Evolutionary conservation across 2,113 vertebrate genomes (phyloP).

Genomic region (Polypterus bichir): DNA sequence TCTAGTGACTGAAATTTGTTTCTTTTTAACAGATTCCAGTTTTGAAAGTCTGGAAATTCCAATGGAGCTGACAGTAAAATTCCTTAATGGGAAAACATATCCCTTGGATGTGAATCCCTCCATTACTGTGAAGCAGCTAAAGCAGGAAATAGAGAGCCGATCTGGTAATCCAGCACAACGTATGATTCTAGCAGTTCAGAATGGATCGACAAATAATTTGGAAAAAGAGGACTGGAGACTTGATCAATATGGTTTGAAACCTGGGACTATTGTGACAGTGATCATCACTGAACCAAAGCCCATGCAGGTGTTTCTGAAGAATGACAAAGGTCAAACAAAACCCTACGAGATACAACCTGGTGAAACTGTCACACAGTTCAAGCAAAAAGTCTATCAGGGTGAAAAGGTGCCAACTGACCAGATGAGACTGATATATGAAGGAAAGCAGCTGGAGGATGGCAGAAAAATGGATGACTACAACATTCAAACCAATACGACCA

Average conservation of each 20-base stretch:
- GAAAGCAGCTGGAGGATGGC: not conserved
- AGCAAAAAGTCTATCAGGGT: not conserved
- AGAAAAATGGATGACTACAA: conserved; percentile 5
- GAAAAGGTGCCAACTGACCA: conserved; percentile 1
- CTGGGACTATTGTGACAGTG: not conserved
- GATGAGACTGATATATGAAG: not conserved
- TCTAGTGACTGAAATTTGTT: no score
- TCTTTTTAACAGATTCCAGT: no score
- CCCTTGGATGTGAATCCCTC: conserved; percentile 3
- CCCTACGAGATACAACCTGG: not conserved
- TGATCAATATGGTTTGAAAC: not conserved
- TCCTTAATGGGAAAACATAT: not conserved
- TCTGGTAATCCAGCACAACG: not conserved
- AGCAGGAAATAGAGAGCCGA: not conserved
- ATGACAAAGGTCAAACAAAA: conserved; percentile 1
- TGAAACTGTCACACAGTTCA: conserved; percentile 3
- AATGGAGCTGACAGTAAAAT: conserved; percentile 8
- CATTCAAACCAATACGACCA: conserved; percentile 1
- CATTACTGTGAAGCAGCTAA: conserved; percentile 6
- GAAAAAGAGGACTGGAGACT: not conserved
- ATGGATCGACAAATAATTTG: not conserved
- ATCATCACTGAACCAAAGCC: conserved; percentile 3
- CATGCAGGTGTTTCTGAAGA: conserved; percentile 10
- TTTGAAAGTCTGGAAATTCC: no score
- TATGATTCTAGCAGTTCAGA: conserved; percentile 4